Evolutionary conservation across 2,797 vertebrate species (phyloP), one percentile per base, ranked within the genome.

Genomic region (Zalophus californianus): DNA sequence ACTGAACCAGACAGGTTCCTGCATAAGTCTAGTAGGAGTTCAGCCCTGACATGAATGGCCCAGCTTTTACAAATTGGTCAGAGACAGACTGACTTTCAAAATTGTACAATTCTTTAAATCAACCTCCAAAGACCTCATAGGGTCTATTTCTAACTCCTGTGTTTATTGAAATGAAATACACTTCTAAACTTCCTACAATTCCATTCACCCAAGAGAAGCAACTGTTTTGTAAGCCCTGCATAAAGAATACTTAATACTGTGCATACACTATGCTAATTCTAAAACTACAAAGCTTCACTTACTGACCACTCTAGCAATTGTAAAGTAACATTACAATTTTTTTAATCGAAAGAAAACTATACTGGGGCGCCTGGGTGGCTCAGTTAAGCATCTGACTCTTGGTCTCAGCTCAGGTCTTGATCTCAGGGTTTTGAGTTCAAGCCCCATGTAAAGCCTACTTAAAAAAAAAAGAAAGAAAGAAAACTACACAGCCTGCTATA

Each of bases 131-230:
- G 58, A 78, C 14, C 35, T 62, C 29, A 52, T 0, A 84, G 44
- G 79, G 23, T 44, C 79, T 94, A 86, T 83, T 91, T 92, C 88
- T 95, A 97, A 95, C 23, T 50, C 11, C 56, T 25, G 7, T 64
- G 78, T 77, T 95, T 95, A 96, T 66, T 95, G 29, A 97, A 93
- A 88, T 86, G n/a, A 96, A 97, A 94, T 32, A 73, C 1, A 91
- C 21, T 92, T 95, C 73, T 96, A 72, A 97, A 92, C 56, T 58
- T 91, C 90, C 44, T 48, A 54, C 25, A 94, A 84, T 70, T 60
- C 25, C 79, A 91, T 41, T 94, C 62, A 95, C 73, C 38, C 41
- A 91, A 90, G 29, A 79, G n/a, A 96, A 95, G 62, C 54, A 97
- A 90, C 27, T 94, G 91, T 89, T 56, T 86, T 56, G 84, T 3